A percentile compares a stretch with the other conserved stretches of the same genome.
phyloP scores from a whole-genome alignment of 2,113 vertebrate genomes.

The Leptosomus discolor region DNA sequence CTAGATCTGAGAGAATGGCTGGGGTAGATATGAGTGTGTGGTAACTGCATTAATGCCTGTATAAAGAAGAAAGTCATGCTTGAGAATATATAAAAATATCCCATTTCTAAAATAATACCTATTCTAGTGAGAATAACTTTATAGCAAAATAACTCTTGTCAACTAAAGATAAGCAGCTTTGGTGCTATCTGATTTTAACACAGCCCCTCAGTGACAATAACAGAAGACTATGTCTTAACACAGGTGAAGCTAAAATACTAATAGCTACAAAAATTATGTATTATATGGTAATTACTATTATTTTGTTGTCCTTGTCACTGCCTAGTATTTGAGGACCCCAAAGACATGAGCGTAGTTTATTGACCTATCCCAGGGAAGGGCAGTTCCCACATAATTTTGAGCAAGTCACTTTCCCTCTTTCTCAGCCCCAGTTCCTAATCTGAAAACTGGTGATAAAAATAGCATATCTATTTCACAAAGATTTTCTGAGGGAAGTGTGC shows the following conservation, averaged over 20 bases:
- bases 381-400: neutral
- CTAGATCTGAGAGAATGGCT: slow-evolving; percentile 56
- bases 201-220: neutral
- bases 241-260: neutral
- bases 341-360: neutral
- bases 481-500: neutral
- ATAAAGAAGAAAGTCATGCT: slow-evolving; percentile 2
- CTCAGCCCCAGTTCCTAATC: neutral
- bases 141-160: neutral
- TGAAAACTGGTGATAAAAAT: neutral
- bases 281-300: neutral
- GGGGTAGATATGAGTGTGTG: slow-evolving; percentile 16
- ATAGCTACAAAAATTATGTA: neutral
- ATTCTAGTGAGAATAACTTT: neutral
- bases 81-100: neutral
- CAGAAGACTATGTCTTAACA: neutral
- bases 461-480: neutral
- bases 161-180: neutral
- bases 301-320: neutral
- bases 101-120: neutral
- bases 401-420: neutral
- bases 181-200: neutral
- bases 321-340: neutral
- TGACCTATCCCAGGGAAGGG: neutral
- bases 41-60: slow-evolving; percentile 33